These are phyloP conservation scores for chimpanzee (Pan troglodytes) DNA, from an alignment of 2,113 vertebrate genomes.

Conservation along the genomic window NHGRI_mPanTro3-v2.1_pri NC_072413.2:28201501-28202000, in stretches of 20 bases:
- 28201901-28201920: not conserved
- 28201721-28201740: not conserved
- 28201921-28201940: not conserved
- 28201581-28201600: not conserved
- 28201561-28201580: not conserved
- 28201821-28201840: not conserved
- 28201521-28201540: not conserved
- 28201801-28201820: not conserved
- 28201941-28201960: not conserved
- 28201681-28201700: not conserved
- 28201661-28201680: not conserved
- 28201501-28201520: not conserved
- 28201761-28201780: not conserved
- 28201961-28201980: not conserved
- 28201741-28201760: not conserved
- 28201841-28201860: not conserved
- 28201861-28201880: not conserved
- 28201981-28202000: not conserved
- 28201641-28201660: not conserved
- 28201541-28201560: not conserved
- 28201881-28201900: not conserved
- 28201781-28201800: not conserved
- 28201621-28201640: not conserved
- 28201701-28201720: not conserved
- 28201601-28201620: not conserved